These are phyloP conservation scores for Eustalomyia histrio DNA, from an alignment of 2,888 invertebrate species.

Conservation along the genomic window DNA sequence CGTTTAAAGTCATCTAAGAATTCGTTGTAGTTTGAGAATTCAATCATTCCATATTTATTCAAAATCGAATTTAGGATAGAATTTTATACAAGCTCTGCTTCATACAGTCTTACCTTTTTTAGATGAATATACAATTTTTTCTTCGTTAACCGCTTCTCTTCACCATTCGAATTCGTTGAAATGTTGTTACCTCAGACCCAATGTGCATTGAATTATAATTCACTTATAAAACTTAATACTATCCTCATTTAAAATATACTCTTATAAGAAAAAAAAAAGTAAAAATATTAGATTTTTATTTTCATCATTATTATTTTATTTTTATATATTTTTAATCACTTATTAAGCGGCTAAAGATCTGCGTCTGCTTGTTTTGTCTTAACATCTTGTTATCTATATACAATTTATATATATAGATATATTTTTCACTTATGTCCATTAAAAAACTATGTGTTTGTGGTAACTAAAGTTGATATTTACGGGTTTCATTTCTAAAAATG, in stretches of 20 bases:
- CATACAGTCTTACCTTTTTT: too few species aligned
- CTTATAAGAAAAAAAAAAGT: not conserved
- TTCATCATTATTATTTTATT: slow-evolving; percentile 9
- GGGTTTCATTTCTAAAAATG: slow-evolving; percentile 45
- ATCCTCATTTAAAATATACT: too few species aligned
- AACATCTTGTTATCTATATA: slow-evolving; percentile 40
- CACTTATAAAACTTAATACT: not conserved
- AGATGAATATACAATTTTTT: too few species aligned
- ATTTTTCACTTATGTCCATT: slow-evolving; percentile 2
- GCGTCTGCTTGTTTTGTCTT: slow-evolving; percentile 7
- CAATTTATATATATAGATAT: not conserved
- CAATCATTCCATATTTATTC: too few species aligned
- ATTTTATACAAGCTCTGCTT: too few species aligned
- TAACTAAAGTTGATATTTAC: slow-evolving; percentile 47
- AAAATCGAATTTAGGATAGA: too few species aligned
- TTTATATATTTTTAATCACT: slow-evolving; percentile 29
- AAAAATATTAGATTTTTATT: slow-evolving; percentile 20
- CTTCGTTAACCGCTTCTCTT: too few species aligned
- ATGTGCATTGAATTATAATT: not conserved
- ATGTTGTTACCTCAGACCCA: not conserved
- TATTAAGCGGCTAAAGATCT: slow-evolving; percentile 33
- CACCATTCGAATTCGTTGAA: too few species aligned
- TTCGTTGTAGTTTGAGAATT: too few species aligned
- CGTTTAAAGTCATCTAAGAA: too few species aligned
- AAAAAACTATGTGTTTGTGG: slow-evolving; percentile 18